Base-by-base conservation (phyloP, 2,113 vertebrate genomes). In the Cyanoderma ruficeps region DNA sequence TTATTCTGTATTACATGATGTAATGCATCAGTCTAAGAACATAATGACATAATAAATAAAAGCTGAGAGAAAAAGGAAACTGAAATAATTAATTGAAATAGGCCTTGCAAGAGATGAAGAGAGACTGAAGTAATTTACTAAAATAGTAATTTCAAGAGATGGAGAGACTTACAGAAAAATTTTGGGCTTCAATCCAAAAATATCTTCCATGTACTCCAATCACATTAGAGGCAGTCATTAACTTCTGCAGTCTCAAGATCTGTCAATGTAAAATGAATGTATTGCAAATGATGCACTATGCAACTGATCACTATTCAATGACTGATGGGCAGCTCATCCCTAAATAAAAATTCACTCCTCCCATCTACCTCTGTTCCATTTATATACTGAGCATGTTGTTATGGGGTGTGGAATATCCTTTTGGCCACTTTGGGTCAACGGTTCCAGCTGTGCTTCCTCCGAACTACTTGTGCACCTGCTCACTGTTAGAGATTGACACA, bases 51-150 rank as follows among this genome's bases (percentile, higher is more conserved):
- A 46, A 83, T 77, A 78, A 89, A 93, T 59, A 87, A 84, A 84
- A 79, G 10, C 5, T 63, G 56, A 78, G 46, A 20, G 46, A 49
- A 46, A 65, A 92, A 77, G 12, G 5, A 72, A 81, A 63, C 3
- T 59, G 42, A 70, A 91, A 30, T 18, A 71, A 85, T 70, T 77
- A 87, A 84, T 87, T 82, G 75, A 93, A 95, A 69, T 20, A 49
- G 7, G 15, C 56, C 74, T 93, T 78, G 37, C 56, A 70, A 70
- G 18, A 77, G 33, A 63, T 14, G 10, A 27, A 89, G 21, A 82
- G 9, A 64, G 9, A 56, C 10, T 52, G 47, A 76, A 59, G 8
- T 13, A 80, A 86, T 76, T 63, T 75, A 60, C 35, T 79, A 56
- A 90, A 94, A 65, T 19, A 57, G 4, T 39, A 60, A 71, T 87